phyloP scores from a whole-genome alignment of 2,888 invertebrate genomes.

The Pammene fasciana region DNA sequence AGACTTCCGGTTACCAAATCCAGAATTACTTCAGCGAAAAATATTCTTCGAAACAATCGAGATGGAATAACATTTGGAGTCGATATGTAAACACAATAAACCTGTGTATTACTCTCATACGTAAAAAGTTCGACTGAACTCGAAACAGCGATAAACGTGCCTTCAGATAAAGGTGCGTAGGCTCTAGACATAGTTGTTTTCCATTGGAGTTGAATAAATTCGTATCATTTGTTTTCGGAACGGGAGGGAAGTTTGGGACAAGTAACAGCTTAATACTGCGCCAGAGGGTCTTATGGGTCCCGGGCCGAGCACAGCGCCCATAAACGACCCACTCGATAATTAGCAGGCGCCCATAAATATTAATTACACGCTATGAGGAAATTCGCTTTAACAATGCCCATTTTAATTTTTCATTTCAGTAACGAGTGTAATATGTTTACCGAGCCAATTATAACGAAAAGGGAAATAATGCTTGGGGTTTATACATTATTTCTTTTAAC shows the following conservation, averaged over 20 bases:
- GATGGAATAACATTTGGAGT: not conserved
- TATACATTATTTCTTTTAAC: not conserved
- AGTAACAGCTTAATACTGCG: slow-evolving; percentile 60
- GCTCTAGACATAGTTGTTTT: slow-evolving; percentile 57
- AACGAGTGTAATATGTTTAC: slow-evolving; percentile 18
- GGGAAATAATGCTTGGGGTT: not conserved
- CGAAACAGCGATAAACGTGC: slow-evolving; percentile 61
- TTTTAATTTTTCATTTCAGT: slow-evolving; percentile 30
- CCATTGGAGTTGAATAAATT: slow-evolving; percentile 67
- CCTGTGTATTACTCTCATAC: slow-evolving; percentile 52
- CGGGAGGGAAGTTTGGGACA: slow-evolving; percentile 45
- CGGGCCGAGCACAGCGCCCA: slow-evolving; percentile 42
- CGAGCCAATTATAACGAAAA: not conserved
- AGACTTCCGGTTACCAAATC: too few relatives aligned
- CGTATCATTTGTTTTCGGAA: slow-evolving; percentile 66
- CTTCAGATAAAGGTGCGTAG: slow-evolving; percentile 52
- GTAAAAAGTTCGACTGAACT: slow-evolving; percentile 60
- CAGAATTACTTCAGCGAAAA: not conserved
- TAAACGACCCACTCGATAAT: slow-evolving; percentile 50
- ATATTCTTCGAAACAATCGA: not conserved
- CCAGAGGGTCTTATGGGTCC: slow-evolving; percentile 45
- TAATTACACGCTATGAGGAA: slow-evolving; percentile 45
- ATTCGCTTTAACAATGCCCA: slow-evolving; percentile 44
- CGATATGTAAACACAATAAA: slow-evolving; percentile 26
- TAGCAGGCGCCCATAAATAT: slow-evolving; percentile 49